Conservation (phyloP, 2,797 vertebrate species). For the Brachyalestes nurse region DNA sequence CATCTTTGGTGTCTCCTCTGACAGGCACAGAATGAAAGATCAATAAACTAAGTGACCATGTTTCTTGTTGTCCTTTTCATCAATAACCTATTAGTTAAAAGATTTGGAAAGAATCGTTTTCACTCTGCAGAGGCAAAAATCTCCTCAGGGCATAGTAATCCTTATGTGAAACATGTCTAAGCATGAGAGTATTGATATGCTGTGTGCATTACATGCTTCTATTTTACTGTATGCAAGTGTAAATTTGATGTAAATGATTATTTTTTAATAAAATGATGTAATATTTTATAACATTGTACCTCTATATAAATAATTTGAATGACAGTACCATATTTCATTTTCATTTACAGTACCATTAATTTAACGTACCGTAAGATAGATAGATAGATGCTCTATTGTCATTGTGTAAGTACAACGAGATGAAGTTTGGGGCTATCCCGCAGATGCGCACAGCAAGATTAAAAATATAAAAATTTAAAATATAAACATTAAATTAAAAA, state of each 20-base stretch:
- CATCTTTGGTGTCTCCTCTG: not conserved
- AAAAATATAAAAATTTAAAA: no score
- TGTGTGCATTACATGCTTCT: not conserved
- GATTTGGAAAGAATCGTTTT: constrained; percentile 5
- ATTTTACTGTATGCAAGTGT: not conserved
- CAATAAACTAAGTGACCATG: constrained; percentile 6
- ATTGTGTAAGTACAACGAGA: no score
- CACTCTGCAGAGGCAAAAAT: not conserved
- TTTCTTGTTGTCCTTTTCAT: constrained; percentile 26
- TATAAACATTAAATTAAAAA: no score
- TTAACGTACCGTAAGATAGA: no score
- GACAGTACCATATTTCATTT: no score
- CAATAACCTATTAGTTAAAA: constrained; percentile 30
- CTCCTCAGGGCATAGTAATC: not conserved
- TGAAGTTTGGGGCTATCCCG: no score
- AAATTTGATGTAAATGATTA: not conserved
- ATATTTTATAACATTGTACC: no score
- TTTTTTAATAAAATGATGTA: no score
- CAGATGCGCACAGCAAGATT: no score
- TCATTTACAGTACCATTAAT: no score
- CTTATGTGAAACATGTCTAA: not conserved
- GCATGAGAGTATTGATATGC: not conserved
- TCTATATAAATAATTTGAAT: no score
- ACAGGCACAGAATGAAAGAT: not conserved
- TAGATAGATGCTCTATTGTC: no score